A percentile compares a stretch with the other conserved stretches of the same genome.
Conservation (phyloP, 1,140 invertebrate species). For the Lasioglossum albipes region DNA sequence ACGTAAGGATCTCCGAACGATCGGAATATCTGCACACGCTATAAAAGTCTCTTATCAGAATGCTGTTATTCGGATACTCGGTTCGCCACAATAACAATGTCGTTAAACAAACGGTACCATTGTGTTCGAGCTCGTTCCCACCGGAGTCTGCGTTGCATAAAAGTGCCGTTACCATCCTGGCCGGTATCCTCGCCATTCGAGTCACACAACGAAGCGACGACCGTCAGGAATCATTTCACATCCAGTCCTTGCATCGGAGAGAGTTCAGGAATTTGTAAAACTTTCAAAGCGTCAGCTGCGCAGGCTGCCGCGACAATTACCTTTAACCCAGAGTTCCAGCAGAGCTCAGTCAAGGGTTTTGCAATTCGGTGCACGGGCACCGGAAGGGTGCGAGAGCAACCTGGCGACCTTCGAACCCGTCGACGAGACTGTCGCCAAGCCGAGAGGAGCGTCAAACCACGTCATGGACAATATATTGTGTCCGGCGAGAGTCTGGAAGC, state of each 20-base stretch:
- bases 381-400: constrained; percentile 46
- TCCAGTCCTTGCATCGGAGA: background rate
- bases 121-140: no score
- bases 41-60: no score
- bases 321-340: background rate
- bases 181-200: background rate
- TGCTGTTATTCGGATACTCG: no score
- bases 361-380: constrained; percentile 35
- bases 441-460: constrained; percentile 15
- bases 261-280: background rate
- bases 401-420: constrained; percentile 52
- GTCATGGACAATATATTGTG: constrained; percentile 45
- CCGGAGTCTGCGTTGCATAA: background rate
- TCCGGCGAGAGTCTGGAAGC: constrained; percentile 40
- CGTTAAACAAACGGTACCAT: no score
- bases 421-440: constrained; percentile 32
- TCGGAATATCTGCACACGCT: no score
- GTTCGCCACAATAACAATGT: no score
- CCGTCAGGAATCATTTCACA: background rate
- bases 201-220: background rate
- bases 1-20: no score
- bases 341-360: background rate
- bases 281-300: background rate
- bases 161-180: background rate
- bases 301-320: background rate